Evolutionary conservation across 2,888 invertebrate genomes (phyloP).

Genomic region (Drosophila maculinotata): DNA sequence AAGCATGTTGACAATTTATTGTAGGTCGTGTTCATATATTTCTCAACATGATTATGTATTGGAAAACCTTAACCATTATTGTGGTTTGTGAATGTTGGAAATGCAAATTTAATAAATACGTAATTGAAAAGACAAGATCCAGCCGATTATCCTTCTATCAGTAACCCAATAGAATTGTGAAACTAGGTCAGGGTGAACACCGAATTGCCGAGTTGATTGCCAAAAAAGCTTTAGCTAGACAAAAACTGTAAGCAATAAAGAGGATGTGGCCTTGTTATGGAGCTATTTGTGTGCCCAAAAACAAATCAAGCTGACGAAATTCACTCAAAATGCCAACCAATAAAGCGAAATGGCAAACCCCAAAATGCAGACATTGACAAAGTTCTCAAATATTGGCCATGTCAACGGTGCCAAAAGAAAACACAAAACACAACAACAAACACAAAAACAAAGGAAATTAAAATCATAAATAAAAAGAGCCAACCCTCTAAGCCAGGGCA

Average conservation of each 20-base stretch:
- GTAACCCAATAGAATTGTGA: constrained; percentile 1
- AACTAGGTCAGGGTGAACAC: constrained; percentile 19
- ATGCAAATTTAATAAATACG: constrained; percentile 2
- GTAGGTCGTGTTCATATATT: no score
- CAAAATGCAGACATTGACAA: constrained; percentile 75
- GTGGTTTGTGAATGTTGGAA: not conserved
- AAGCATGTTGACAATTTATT: no score
- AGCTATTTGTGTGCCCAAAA: constrained; percentile 28
- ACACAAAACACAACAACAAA: constrained; percentile 18
- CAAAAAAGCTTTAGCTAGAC: constrained; percentile 8
- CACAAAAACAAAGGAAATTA: constrained; percentile 76
- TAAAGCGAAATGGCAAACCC: constrained; percentile 59
- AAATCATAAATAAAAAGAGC: constrained; percentile 74
- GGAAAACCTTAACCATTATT: no score
- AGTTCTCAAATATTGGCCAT: constrained; percentile 72
- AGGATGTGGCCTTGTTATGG: constrained; percentile 37
- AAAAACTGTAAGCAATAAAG: constrained; percentile 23
- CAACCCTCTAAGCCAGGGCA: constrained; percentile 34
- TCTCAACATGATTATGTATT: no score
- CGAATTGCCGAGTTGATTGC: constrained; percentile 17
- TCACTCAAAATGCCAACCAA: constrained; percentile 56
- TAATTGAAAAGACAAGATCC: not conserved
- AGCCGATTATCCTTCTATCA: not conserved
- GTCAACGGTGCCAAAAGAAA: constrained; percentile 34
- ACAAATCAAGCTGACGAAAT: constrained; percentile 47